Evolutionary conservation across 2,888 invertebrate species (phyloP), one percentile per base, ranked within the genome.

Genomic region (Gandaritis pyraliata): DNA sequence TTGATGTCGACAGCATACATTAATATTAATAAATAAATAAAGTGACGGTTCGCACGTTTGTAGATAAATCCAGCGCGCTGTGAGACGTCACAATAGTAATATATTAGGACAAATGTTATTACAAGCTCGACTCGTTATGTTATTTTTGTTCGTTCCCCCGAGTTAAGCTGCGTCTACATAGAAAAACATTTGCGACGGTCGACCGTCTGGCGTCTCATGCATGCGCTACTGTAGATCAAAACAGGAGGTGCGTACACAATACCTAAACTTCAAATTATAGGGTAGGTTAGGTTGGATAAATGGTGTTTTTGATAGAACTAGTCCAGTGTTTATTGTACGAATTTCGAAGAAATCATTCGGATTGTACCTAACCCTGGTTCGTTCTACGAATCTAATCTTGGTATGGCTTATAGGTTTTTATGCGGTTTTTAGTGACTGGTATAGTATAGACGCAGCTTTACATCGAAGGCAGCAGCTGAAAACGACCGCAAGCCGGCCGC

Each of bases 51-150:
- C 83, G 83, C 88, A 88, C 85, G 83, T 83, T 76, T 79, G 81
- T 86, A 82, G 78, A 88, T 89, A 89, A 89, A 88, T 88, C 87
- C 83, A 75, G 80, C 74, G 73, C 78, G 86, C 82, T 82, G 83
- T 71, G 78, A 78, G 81, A 81, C 87, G 89, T 88, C 90, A 89
- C 88, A 89, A 88, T 88, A 87, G 85, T 87, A 85, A 88, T 89
- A 89, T 90, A 89, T 89, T 90, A 87, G 88, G 88, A 88, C 90
- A 87, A 88, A 90, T 90, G 88, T 90, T 90, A 87, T 90, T 89
- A 89, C 88, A 89, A 90, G 89, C 87, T 76, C 78, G 78, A 85
- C 84, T 85, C 86, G 84, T 86, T 84, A 83, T 87, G 89, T 88
- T 90, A 90, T 90, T 90, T 90, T 89, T 86, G 85, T 87, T 77